Conservation (phyloP, 1,140 invertebrate species). For the Riptortus pedestris region DNA sequence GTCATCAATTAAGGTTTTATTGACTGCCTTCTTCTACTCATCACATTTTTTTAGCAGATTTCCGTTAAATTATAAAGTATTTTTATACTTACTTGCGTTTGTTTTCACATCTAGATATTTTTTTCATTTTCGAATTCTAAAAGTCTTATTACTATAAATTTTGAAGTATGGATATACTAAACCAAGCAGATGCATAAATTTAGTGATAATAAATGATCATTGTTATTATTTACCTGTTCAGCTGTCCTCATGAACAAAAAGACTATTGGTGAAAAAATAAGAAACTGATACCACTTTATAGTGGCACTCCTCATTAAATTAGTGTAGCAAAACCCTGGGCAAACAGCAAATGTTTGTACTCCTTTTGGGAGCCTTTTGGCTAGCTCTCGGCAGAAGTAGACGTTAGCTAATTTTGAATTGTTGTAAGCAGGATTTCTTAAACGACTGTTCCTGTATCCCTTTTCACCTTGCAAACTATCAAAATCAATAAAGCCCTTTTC, state of each 20-base stretch:
- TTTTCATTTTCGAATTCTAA: too few species aligned
- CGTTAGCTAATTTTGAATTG: conserved; percentile 70
- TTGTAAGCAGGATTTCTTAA: conserved; percentile 57
- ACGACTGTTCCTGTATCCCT: conserved; percentile 41
- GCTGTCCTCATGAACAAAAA: conserved; percentile 58
- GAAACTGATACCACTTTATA: conserved; percentile 57
- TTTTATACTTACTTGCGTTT: too few species aligned
- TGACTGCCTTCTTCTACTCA: too few species aligned
- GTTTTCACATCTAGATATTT: too few species aligned
- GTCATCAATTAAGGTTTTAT: too few species aligned
- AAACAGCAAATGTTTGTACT: conserved; percentile 61
- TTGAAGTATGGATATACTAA: too few species aligned
- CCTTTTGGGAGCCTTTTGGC: conserved; percentile 42
- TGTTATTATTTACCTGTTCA: conserved; percentile 59
- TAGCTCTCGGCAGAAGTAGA: conserved; percentile 54
- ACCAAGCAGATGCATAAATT: too few species aligned
- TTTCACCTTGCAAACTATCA: conserved; percentile 47
- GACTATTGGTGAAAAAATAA: conserved; percentile 55
- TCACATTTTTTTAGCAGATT: too few species aligned
- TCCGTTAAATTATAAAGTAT: too few species aligned
- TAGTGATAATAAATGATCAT: too few species aligned
- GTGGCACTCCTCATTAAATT: conserved; percentile 57
- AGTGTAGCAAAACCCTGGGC: conserved; percentile 78
- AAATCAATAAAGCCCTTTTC: conserved; percentile 60
- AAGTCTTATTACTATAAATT: too few species aligned